A percentile compares a stretch with the other conserved stretches of the same genome.
These are phyloP conservation scores for Drosophila paulistorum DNA, from an alignment of 1,140 invertebrate species.

Conservation along the genomic window DNA sequence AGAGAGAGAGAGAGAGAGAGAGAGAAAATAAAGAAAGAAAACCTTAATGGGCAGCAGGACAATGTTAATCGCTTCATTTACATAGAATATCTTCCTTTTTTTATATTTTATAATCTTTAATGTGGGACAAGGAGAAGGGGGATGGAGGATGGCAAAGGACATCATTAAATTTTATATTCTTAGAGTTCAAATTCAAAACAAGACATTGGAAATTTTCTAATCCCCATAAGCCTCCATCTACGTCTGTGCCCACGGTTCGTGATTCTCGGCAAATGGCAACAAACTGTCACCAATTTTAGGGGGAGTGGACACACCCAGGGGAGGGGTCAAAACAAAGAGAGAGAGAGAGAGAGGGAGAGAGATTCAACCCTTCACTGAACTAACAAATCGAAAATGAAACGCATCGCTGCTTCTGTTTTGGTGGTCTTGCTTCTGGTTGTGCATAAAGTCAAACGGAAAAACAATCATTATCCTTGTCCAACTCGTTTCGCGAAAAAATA, in stretches of 20 bases:
- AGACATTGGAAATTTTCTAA: conserved; percentile 19
- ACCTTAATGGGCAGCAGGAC: conserved; percentile 35
- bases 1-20: not conserved
- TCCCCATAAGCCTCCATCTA: conserved; percentile 9
- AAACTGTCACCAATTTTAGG: conserved; percentile 27
- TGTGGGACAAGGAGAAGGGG: conserved; percentile 10
- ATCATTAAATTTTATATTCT: conserved; percentile 3
- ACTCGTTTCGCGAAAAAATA: conserved; percentile 58
- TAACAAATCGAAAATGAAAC: conserved; percentile 57
- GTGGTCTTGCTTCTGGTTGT: conserved; percentile 13
- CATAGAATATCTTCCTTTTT: conserved; percentile 14
- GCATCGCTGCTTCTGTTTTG: conserved; percentile 58
- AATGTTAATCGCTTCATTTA: conserved; percentile 69
- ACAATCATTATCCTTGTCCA: conserved; percentile 75
- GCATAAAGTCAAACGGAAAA: conserved; percentile 55
- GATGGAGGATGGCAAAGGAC: conserved; percentile 3
- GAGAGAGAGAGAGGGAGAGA: not conserved
- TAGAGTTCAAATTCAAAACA: conserved; percentile 5
- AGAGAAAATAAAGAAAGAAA: not conserved
- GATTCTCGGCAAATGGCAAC: conserved; percentile 66
- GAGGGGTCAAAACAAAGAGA: not conserved
- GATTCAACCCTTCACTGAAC: conserved; percentile 56
- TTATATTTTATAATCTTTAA: conserved; percentile 24
- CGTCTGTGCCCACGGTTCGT: conserved; percentile 7
- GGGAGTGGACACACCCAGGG: not conserved